phyloP scores from a whole-genome alignment of 2,113 vertebrate species.

The Trogon surrucura region DNA sequence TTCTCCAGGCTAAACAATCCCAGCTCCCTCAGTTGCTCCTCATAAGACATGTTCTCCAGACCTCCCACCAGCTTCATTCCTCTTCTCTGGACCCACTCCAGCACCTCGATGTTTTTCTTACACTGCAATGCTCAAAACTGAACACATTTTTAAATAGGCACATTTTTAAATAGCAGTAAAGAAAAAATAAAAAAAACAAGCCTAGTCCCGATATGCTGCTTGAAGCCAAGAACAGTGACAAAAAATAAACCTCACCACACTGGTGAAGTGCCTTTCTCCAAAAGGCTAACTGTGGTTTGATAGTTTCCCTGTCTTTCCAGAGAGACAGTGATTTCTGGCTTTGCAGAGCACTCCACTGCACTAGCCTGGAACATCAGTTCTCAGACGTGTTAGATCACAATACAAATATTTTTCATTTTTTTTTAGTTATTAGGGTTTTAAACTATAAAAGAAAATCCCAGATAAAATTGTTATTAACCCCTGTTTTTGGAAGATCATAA shows the following conservation, averaged over 20 bases:
- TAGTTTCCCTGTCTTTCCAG: background rate
- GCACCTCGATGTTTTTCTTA: too few species aligned
- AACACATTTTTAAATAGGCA: too few species aligned
- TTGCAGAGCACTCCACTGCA: background rate
- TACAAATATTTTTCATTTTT: background rate
- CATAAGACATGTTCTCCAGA: too few species aligned
- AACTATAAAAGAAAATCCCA: background rate
- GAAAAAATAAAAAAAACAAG: background rate
- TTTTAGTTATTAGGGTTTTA: background rate
- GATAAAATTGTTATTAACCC: background rate
- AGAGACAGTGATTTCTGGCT: background rate
- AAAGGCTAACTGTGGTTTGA: background rate
- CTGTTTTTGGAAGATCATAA: background rate
- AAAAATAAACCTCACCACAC: background rate
- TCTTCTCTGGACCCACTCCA: too few species aligned
- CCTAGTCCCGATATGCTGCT: background rate
- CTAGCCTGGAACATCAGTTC: background rate
- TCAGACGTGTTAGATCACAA: background rate
- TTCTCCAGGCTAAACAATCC: too few species aligned
- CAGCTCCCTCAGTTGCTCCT: too few species aligned
- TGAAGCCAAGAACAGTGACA: background rate
- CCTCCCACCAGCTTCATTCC: too few species aligned
- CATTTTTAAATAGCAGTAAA: background rate
- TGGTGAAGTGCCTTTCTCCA: background rate
- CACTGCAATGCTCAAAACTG: too few species aligned